These are phyloP conservation scores for Sesamia inferens DNA, from an alignment of 2,888 invertebrate species.

Conservation along the genomic window DNA sequence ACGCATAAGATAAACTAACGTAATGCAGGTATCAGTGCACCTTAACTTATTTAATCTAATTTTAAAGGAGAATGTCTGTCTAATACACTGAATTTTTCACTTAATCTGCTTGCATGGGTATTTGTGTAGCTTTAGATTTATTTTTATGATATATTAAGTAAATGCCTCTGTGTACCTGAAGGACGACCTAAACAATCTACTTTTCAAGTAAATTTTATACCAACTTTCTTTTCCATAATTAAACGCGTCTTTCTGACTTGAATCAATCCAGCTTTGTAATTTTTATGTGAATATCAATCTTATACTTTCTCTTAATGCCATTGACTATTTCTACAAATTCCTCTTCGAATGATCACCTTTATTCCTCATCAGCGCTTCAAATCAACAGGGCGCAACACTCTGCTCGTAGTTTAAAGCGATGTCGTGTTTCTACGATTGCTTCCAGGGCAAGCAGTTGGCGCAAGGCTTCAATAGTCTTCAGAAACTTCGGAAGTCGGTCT, in stretches of 20 bases:
- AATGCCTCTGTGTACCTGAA: not conserved
- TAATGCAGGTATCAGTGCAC: no score
- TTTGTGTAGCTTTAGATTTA: conserved; percentile 43
- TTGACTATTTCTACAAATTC: conserved; percentile 7
- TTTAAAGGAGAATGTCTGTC: no score
- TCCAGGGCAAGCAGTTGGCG: conserved; percentile 88
- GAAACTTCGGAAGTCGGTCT: conserved; percentile 93
- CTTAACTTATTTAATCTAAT: no score
- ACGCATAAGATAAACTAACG: no score
- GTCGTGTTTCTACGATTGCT: conserved; percentile 89
- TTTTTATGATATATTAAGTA: not conserved
- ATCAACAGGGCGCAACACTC: conserved; percentile 63
- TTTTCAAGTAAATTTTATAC: no score
- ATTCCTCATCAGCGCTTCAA: conserved; percentile 82
- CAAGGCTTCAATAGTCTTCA: conserved; percentile 92
- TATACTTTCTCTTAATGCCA: not conserved
- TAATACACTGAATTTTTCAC: no score
- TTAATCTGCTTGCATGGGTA: conserved; percentile 27
- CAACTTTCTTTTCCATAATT: not conserved
- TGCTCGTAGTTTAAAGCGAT: conserved; percentile 88
- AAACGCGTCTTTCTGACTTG: not conserved
- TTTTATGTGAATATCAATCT: not conserved
- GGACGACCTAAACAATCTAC: no score
- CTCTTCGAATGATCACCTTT: conserved; percentile 71
- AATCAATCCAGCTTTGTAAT: conserved; percentile 19